These are phyloP conservation scores for Eunapius fragilis DNA, from an alignment of 37 sponge, comb jelly and placozoan species.

Conservation along the genomic window DNA sequence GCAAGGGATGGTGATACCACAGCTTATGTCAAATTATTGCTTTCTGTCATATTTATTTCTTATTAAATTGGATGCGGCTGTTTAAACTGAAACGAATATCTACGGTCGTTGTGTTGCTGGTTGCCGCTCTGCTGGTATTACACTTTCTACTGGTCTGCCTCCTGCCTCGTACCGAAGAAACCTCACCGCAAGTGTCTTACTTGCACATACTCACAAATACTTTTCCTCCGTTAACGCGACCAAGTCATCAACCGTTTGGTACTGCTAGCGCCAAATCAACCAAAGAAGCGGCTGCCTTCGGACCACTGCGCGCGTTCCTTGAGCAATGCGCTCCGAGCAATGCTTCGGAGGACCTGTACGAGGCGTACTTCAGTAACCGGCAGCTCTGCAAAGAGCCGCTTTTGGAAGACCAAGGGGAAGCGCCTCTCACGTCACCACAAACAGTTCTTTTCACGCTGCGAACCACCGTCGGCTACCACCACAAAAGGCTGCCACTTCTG, in stretches of 20 bases:
- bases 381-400: not conserved
- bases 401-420: not conserved
- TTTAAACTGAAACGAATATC: not conserved
- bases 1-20: not conserved
- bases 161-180: not conserved
- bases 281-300: not conserved
- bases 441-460: slow-evolving; percentile 37
- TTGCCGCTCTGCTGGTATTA: not conserved
- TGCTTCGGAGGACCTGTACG: not conserved
- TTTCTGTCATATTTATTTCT: not conserved
- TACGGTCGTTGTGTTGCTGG: not conserved
- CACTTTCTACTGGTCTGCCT: not conserved
- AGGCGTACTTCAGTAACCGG: not conserved
- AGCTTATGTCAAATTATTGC: not conserved
- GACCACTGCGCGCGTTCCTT: not conserved
- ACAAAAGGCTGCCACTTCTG: slow-evolving; percentile 47
- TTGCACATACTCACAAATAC: not conserved
- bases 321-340: not conserved
- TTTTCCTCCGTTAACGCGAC: not conserved
- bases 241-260: not conserved
- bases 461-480: slow-evolving; percentile 30
- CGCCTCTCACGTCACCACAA: not conserved
- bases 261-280: not conserved
- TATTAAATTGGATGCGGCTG: not conserved
- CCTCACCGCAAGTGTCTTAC: not conserved